Base-by-base conservation (phyloP, 2,113 vertebrate genomes). In the Scopus umbretta region DNA sequence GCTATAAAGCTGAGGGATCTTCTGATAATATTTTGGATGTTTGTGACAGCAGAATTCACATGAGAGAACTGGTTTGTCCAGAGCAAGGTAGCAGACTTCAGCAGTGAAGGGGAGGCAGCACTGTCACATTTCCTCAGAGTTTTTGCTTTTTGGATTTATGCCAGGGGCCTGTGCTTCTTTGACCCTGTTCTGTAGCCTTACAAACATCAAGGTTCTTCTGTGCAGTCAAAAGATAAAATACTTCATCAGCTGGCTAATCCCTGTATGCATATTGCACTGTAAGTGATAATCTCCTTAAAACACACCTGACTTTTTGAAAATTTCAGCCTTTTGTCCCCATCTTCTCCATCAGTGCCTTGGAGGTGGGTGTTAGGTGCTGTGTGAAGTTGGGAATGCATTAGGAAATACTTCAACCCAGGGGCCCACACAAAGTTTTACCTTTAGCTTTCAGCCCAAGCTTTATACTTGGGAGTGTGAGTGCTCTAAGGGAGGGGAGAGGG, bases 391-490 rank as follows among this genome's bases (percentile, higher is more conserved):
- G 43, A 72, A 20, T 4, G 19, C 23, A 1, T 58, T 29, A 49
- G 62, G 66, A 61, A 47, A 29, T 56, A 18, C 20, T 71, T 81
- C 71, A 87, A 9, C 36, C 36, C 17, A 29, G 49, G 30, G 62
- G 6, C 14, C 20, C 56, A 1, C 45, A 5, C 13, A 21, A 88
- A 45, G 34, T 68, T 91, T 19, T n/a, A 25, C 2, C 1, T 52
- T 81, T 27, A 50, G 42, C 30, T 76, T 80, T 1, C 3, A n/a
- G 34, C 22, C 26, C 47, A 59, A 27, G 21, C 47, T 43, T 81
- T 62, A 2, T 8, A n/a, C 17, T 18, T 43, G 40, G 40, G 78
- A 53, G 40, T 7, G 27, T 1, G 12, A 58, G 13, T 0, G 1
- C 36, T 40, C 29, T 79, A 34, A 9, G 43, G 20, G 63, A 55